Percentiles rank a stretch among this genome's conserved stretches.
Conservation (phyloP, 2,888 invertebrate genomes). For the Napeogenes inachia region DNA sequence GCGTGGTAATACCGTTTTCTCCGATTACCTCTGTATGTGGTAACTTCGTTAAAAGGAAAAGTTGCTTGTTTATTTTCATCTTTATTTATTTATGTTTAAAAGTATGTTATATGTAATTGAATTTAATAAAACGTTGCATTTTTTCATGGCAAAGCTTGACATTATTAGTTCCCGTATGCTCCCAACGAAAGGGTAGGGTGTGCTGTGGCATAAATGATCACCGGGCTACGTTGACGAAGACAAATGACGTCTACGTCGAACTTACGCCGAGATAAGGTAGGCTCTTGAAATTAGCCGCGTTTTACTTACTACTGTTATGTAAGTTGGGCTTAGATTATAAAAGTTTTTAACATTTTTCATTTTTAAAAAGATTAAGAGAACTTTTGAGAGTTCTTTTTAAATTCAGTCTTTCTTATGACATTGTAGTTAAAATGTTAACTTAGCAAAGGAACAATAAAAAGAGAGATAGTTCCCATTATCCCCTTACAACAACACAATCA, state of each 20-base stretch:
- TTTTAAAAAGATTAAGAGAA: neutral
- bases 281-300: slow-evolving; percentile 74
- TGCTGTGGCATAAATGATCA: slow-evolving; percentile 79
- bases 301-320: slow-evolving; percentile 45
- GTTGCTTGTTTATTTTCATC: neutral
- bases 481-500: slow-evolving; percentile 1
- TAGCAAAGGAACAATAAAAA: too few species aligned
- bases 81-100: neutral
- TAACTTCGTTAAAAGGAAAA: slow-evolving; percentile 5
- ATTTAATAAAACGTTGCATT: neutral
- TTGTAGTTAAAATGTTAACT: neutral
- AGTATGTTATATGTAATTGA: neutral
- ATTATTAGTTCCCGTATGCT: slow-evolving; percentile 38
- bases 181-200: slow-evolving; percentile 71
- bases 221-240: slow-evolving; percentile 76
- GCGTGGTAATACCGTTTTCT: neutral
- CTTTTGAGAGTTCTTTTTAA: slow-evolving; percentile 1
- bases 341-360: neutral
- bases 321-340: slow-evolving; percentile 20
- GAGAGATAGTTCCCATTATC: neutral
- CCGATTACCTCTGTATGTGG: neutral
- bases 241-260: slow-evolving; percentile 76
- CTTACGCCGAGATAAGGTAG: slow-evolving; percentile 75
- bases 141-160: slow-evolving; percentile 21
- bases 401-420: slow-evolving; percentile 7